phyloP scores from a whole-genome alignment of 2,888 invertebrate species.

The Nephrotoma flavescens region DNA sequence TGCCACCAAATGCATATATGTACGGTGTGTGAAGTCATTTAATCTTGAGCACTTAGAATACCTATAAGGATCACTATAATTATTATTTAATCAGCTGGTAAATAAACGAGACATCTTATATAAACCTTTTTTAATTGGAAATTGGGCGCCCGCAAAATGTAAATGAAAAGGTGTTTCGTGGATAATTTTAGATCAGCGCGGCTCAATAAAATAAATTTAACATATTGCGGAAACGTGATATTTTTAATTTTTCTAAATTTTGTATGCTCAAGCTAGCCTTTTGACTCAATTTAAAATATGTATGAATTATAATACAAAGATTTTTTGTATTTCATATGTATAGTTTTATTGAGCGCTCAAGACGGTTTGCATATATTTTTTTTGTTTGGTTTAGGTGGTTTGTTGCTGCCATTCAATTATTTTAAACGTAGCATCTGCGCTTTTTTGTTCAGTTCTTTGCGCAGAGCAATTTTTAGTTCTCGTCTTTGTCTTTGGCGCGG shows the following conservation, averaged over 20 bases:
- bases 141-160: neutral
- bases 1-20: neutral
- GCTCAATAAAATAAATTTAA: neutral
- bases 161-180: neutral
- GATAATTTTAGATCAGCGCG: neutral
- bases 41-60: neutral
- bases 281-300: too few relatives aligned
- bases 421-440: neutral
- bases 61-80: neutral
- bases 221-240: neutral
- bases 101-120: neutral
- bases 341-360: neutral
- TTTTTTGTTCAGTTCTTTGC: neutral
- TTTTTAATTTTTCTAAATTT: neutral
- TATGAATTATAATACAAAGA: neutral
- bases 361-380: neutral
- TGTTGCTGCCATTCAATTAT: neutral
- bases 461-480: neutral
- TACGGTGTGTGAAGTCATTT: neutral
- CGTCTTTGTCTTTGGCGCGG: neutral
- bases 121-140: neutral
- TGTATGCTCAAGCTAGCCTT: neutral
- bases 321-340: neutral
- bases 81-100: neutral
- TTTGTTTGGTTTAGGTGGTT: neutral